These are phyloP conservation scores for Damaliscus lunatus DNA, from an alignment of 2,113 vertebrate species.

Conservation along the genomic window DNA sequence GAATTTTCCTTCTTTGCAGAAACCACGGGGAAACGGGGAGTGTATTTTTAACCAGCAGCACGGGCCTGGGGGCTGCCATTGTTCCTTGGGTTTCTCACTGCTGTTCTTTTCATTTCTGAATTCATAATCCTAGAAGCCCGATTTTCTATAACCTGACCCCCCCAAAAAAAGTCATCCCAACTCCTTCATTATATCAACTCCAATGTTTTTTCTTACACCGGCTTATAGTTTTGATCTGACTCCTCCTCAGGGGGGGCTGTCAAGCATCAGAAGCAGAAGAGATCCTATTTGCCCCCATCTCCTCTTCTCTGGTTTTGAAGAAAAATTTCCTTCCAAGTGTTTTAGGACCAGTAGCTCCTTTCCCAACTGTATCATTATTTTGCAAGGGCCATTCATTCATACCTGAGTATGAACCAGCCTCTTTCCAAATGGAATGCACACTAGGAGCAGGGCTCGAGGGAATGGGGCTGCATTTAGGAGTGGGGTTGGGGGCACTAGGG, in stretches of 20 bases:
- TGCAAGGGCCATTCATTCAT: neutral
- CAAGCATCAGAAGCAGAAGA: neutral
- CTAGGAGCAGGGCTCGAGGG: too few species aligned
- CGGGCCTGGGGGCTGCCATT: neutral
- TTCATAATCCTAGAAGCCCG: neutral
- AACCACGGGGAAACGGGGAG: neutral
- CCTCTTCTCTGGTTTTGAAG: neutral
- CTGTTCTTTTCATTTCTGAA: neutral
- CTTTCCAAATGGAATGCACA: neutral
- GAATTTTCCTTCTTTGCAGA: slow-evolving; percentile 20
- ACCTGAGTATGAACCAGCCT: neutral
- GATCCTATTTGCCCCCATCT: neutral
- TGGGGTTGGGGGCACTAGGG: neutral
- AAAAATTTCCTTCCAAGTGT: neutral
- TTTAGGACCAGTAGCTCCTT: neutral
- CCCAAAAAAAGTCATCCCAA: neutral
- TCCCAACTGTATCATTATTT: neutral
- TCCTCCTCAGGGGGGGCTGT: neutral
- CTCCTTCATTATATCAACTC: neutral
- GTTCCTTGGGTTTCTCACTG: neutral
- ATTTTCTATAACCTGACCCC: neutral
- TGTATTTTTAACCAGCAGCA: neutral
- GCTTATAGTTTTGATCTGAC: neutral
- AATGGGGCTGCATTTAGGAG: neutral
- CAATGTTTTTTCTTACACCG: neutral